Evolutionary conservation across 1,140 invertebrate genomes (phyloP).

Genomic region (Helicorthomorpha holstii): DNA sequence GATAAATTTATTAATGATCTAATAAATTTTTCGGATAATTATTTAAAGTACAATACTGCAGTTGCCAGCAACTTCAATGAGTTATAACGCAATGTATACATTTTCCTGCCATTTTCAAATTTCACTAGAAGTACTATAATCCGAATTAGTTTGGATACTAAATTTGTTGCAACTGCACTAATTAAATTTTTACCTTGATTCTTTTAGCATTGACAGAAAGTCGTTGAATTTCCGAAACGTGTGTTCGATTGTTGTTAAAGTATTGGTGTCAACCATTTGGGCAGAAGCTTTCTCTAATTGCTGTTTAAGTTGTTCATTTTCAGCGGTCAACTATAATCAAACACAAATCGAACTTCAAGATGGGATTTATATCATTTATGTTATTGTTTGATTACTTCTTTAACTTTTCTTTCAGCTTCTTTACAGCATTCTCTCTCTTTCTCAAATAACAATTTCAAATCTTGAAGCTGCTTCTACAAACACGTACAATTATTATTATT

Average conservation of each 20-base stretch:
- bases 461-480: neutral
- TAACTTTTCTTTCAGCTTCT: neutral
- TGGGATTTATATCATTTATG: neutral
- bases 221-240: neutral
- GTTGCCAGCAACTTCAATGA: neutral
- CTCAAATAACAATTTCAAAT: neutral
- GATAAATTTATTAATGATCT: neutral
- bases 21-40: neutral
- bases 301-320: slow-evolving; percentile 1
- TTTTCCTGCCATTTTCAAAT: neutral
- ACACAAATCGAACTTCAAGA: neutral
- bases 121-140: neutral
- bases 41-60: neutral
- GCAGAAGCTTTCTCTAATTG: neutral
- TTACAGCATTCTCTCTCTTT: neutral
- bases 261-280: neutral
- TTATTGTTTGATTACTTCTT: neutral
- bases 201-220: neutral
- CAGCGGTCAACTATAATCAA: neutral
- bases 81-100: neutral
- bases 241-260: neutral
- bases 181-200: neutral
- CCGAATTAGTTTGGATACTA: neutral
- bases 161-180: too few species aligned
- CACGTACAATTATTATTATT: too few species aligned